These are phyloP conservation scores for Eueremaeus valkanovi DNA, from an alignment of 2,888 invertebrate species.

Conservation along the genomic window DNA sequence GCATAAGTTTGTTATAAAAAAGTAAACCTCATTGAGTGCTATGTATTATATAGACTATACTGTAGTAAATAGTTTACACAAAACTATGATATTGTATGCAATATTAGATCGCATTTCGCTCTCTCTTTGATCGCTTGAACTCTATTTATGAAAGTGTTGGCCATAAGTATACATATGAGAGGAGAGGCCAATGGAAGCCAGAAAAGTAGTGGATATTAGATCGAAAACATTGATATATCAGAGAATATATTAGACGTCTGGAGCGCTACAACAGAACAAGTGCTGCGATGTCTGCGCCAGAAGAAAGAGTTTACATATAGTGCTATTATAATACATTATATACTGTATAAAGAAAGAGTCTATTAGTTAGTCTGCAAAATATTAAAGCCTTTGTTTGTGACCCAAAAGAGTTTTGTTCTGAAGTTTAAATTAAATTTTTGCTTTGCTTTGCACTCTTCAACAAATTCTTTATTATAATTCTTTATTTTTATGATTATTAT, in stretches of 20 bases:
- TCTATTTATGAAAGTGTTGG: constrained; percentile 4
- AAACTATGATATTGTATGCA: neutral
- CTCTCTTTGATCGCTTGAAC: neutral
- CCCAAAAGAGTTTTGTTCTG: too few species aligned
- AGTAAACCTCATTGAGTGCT: neutral
- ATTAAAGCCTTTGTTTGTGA: too few species aligned
- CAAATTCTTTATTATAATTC: too few species aligned
- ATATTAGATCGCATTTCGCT: neutral
- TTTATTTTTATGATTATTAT: too few species aligned
- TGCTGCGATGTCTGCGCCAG: too few species aligned
- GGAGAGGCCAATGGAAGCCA: neutral
- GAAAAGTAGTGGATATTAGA: constrained; percentile 4
- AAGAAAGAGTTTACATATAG: too few species aligned
- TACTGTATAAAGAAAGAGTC: too few species aligned
- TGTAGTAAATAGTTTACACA: neutral
- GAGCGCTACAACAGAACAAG: too few species aligned
- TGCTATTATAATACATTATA: too few species aligned
- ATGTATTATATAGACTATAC: neutral
- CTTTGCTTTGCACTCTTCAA: too few species aligned
- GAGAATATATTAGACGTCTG: neutral
- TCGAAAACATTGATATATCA: constrained; percentile 2
- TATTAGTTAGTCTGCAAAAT: too few species aligned
- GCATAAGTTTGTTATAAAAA: constrained; percentile 6
- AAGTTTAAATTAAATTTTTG: too few species aligned
- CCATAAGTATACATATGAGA: neutral